Evolutionary conservation across 2,888 invertebrate species (phyloP), one percentile per base, ranked within the genome.

Genomic region (Cephus sareptanus): DNA sequence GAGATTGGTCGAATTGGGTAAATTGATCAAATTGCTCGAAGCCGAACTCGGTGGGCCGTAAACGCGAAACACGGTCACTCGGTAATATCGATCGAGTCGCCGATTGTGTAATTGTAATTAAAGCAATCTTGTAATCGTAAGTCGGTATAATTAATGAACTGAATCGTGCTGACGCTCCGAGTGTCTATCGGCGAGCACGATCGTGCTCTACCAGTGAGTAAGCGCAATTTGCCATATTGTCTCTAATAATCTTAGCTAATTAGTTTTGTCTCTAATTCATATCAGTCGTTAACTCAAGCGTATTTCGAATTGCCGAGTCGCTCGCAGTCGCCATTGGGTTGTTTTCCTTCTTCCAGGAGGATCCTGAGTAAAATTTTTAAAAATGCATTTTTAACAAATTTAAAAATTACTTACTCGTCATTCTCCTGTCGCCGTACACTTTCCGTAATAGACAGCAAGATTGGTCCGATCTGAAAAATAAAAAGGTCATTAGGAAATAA

Each of bases 71-170:
- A 70, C 70, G 70, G 30, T 33, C 70, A 3, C 15, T 70, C 70
- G 30, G 70, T 37, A 76, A 81, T 79, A 81, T 76, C 80, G 82
- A 80, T 83, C 80, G 81, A 81, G 79, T 69, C 71, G 74, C 82
- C 34, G 85, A 86, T 87, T 87, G 84, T 81, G 84, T 86, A 88
- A 89, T 87, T 85, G 87, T 85, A 89, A 89, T 89, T 88, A 88
- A 89, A 85, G 83, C 81, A 84, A 87, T 86, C 86, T 83, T 84
- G 83, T 85, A 86, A 85, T 84, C 84, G 87, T 85, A 84, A 85
- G 85, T 81, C 80, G 80, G 84, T 85, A 85, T 88, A 89, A 89
- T 88, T 89, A 89, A 89, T 88, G 88, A 88, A 88, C 84, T 83
- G 84, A 87, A 85, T 87, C 87, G 86, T 86, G 87, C 85, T 81